phyloP scores from a whole-genome alignment of 2,888 invertebrate genomes.

The Agonopterix heracliana region DNA sequence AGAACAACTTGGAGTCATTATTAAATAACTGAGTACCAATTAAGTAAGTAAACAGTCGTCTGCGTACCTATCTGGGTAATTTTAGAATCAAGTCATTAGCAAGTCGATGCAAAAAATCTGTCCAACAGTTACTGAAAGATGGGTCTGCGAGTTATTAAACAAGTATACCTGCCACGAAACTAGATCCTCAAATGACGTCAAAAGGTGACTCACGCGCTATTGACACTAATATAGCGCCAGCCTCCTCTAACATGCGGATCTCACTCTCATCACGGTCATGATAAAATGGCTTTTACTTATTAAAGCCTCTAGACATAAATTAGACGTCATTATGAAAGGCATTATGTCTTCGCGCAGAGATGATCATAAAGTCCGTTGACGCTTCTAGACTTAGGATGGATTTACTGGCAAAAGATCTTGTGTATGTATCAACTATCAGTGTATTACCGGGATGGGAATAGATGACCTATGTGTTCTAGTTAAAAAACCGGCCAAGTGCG shows the following conservation, averaged over 20 bases:
- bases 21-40: conserved; percentile 41
- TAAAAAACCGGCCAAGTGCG: no score
- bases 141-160: no score
- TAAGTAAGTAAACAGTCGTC: conserved; percentile 21
- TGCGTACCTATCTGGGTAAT: not conserved
- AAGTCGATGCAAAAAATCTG: not conserved
- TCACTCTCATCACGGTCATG: conserved; percentile 1
- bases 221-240: not conserved
- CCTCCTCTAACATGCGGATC: conserved; percentile 5
- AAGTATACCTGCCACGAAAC: no score
- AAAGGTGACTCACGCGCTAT: conserved; percentile 6
- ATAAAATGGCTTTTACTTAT: not conserved
- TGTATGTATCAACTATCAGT: no score
- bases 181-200: conserved; percentile 4
- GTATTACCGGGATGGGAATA: no score
- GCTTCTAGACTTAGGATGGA: no score
- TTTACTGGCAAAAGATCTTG: no score
- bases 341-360: no score
- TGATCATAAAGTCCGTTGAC: no score
- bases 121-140: not conserved
- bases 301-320: not conserved
- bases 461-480: no score
- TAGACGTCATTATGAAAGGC: no score
- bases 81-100: conserved; percentile 8
- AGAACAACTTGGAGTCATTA: conserved; percentile 38